Evolutionary conservation across 2,113 vertebrate genomes (phyloP).

Genomic region (Nettapus auritus): DNA sequence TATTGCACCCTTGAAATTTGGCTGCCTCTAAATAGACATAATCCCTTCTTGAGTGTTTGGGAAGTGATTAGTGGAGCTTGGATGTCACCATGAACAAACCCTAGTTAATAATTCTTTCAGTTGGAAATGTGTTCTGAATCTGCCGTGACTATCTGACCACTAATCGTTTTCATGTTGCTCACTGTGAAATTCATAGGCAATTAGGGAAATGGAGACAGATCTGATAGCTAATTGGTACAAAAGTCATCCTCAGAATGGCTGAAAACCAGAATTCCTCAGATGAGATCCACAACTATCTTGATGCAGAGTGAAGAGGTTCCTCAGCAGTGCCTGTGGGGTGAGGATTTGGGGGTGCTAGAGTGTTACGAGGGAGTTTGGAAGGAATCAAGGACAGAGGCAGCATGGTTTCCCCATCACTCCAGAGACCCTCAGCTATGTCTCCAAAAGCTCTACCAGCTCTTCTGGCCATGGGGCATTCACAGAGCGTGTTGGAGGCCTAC

Average conservation of each 20-base stretch:
- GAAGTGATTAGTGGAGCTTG: neutral
- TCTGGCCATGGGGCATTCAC: neutral
- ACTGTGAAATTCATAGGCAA: constrained; percentile 11
- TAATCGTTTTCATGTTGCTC: constrained; percentile 24
- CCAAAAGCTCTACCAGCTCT: neutral
- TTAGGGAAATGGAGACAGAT: neutral
- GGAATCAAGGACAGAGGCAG: neutral
- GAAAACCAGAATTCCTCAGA: constrained; percentile 8
- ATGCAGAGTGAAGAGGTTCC: neutral
- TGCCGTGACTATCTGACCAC: constrained; percentile 4
- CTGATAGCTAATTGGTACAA: constrained; percentile 28
- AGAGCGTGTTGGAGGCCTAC: neutral
- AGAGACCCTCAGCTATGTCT: neutral
- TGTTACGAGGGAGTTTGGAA: neutral
- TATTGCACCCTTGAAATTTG: neutral
- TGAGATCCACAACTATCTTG: neutral
- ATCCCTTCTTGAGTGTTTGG: neutral
- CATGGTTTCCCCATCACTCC: neutral
- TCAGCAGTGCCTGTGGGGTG: neutral
- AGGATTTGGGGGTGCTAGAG: neutral
- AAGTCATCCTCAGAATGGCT: neutral
- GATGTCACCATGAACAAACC: constrained; percentile 6
- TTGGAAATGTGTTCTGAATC: constrained; percentile 34
- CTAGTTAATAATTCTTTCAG: neutral
- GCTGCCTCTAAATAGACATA: neutral